A percentile compares a stretch with the other conserved stretches of the same genome.
phyloP scores from a whole-genome alignment of 2,888 invertebrate genomes.

The Drosophila nr. perissopoda region DNA sequence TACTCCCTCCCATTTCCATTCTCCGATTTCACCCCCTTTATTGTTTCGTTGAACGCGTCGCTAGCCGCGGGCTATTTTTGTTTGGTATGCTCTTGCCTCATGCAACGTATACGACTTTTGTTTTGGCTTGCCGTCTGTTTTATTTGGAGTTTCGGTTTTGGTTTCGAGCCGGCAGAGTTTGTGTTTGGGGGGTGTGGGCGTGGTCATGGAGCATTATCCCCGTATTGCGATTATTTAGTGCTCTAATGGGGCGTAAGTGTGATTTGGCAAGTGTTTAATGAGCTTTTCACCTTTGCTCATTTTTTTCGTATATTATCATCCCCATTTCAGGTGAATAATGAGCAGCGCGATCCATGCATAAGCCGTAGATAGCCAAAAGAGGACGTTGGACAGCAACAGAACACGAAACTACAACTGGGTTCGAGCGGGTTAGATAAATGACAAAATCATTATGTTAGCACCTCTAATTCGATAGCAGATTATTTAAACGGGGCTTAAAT shows the following conservation, averaged over 20 bases:
- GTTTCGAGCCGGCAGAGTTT: not conserved
- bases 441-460: not conserved
- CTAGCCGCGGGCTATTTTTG: constrained; percentile 73
- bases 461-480: not conserved
- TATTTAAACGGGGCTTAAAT: not conserved
- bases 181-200: not conserved
- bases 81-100: constrained; percentile 51
- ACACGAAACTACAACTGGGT: constrained; percentile 3
- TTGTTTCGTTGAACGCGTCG: constrained; percentile 41
- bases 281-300: constrained; percentile 63
- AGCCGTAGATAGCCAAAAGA: constrained; percentile 11
- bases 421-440: constrained; percentile 2
- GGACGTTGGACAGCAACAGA: constrained; percentile 5
- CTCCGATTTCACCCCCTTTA: not conserved
- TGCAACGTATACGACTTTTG: constrained; percentile 39
- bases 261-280: constrained; percentile 77
- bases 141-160: constrained; percentile 32
- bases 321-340: constrained; percentile 38
- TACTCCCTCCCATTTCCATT: constrained; percentile 45
- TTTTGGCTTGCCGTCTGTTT: constrained; percentile 38
- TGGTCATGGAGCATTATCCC: constrained; percentile 29
- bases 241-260: constrained; percentile 76
- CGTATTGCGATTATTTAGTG: constrained; percentile 74
- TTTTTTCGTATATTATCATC: not conserved
- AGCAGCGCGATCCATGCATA: constrained; percentile 14